Evolutionary conservation across 1,140 invertebrate genomes (phyloP), one percentile per base, ranked within the genome.

Genomic region (Drosophila bocki): DNA sequence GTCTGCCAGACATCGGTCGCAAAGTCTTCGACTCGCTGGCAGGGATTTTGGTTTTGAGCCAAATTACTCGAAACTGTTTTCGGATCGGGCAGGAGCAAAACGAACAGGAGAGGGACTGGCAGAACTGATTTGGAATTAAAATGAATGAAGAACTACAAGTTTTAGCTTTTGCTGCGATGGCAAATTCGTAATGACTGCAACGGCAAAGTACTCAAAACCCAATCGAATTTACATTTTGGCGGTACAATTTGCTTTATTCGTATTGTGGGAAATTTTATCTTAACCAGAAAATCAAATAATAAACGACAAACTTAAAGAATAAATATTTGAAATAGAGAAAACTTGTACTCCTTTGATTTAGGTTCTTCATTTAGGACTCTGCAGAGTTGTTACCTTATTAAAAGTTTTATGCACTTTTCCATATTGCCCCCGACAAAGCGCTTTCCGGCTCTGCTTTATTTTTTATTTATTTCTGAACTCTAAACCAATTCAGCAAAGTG

Each of bases 171-270:
- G 85, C 71, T 35, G 58, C 11, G 70, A 57, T 82, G 57, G 71
- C 85, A 81, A 76, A 84, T 85, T 90, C 75, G 61, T 80, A 85
- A 84, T 90, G 78, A 84, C 81, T n/a, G 48, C 53, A 37, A 19
- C 33, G 32, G 32, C 11, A 12, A 59, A 44, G 39, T 42, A 29
- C 58, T 61, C 17, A 22, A 33, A 65, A 48, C 6, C 44, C 59
- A 69, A 75, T 56, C 51, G 51, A 75, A 64, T 75, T 41, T 59
- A 32, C 53, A 72, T 63, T 72, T 82, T 42, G 33, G 13, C 45
- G 12, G 17, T 48, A 51, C 44, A 75, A 56, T 44, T 57, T 45
- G 42, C n/a, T 19, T 19, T 45, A 50, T 60, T 44, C n/a, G n/a
- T 13, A 29, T 56, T 60, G 0, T n/a, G 7, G 8, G 7, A 48